Base-by-base conservation (phyloP, 2,888 invertebrate species). In the Tuberolachnus salignus region DNA sequence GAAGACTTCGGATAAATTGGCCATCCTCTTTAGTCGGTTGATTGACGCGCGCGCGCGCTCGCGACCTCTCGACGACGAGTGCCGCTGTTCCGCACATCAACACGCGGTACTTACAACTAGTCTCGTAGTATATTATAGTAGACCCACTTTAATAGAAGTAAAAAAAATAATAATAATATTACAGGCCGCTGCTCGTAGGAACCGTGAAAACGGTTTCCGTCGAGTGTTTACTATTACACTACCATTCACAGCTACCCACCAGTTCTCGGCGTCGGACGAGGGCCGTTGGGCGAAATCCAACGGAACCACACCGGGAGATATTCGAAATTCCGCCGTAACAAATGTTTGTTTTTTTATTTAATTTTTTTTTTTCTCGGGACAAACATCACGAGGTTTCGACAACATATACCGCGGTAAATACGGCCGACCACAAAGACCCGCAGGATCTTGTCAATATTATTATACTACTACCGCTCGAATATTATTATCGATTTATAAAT, bases 121-220 rank as follows among this genome's bases (percentile, higher is more conserved):
- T 21, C 26, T 34, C 10, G 21, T 19, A 16, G n/a, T 44, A 70
- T 46, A 51, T 23, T 23, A n/a, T 64, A 21, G 4, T 51, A 26
- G 34, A 49, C 23, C 72, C 61, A 53, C 51, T 63, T 42, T 44
- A 63, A 53, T 63, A 51, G 42, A 63, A 71, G 44, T 34, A 34
- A 53, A 26, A 70, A 70, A 23, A 71, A 46, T n/a, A 59, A 71
- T 61, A 72, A 63, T 51, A 63, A 49, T 23, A 49, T 61, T 59
- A 71, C 59, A 71, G 34, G 34, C 72, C 34, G 42, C 57, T 26
- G 70, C 21, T 44, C 46, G 61, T 14, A 3, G 34, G 6, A 73
- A 63, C 73, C 61, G 73, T 73, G 73, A 73, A 73, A 73, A 73
- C 66, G 66, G 66, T 74, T 74, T 66, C 10, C 49, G 55, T 75